Base-by-base conservation (phyloP, 30 jellyfish, hydroid and myxozoan genomes). In the Aurelia aurita region DNA sequence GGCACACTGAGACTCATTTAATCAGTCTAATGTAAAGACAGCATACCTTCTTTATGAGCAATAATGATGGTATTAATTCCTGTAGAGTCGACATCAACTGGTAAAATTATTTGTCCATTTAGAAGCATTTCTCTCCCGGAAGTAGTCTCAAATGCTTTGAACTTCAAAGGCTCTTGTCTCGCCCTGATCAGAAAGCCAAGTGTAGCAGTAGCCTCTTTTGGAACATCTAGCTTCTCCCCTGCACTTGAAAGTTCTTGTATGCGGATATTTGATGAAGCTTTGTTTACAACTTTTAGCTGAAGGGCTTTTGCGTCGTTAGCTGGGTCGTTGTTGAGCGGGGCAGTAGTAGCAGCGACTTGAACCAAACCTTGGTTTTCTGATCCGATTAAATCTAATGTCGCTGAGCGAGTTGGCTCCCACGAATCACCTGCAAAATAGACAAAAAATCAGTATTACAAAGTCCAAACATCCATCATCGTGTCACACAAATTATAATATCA, bases 221-320 rank as follows among this genome's bases (percentile, higher is more conserved):
- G 99, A 49, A 94, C 99, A 44, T 77, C 96, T 14, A 94, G 90
- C 46, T 77, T 96, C 46, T 96, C 97, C 16, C 97, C 97, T 1
- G 91, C 89, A 28, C 93, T 95, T 19, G 99, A 91, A 23, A 79
- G 61, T 49, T 88, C 97, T 29, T 87, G 85, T 21, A 87, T 49
- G 26, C 82, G 80, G 5, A 84, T 84, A 44, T 49, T 64, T 15
- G 82, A 47, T 14, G 75, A 62, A 18, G 82, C 87, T 60, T 71
- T 84, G 74, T 84, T 84, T 67, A 71, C 74, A 28, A 84, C 82
- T 44, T 57, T 73, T 18, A 84, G 66, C 61, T 84, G 94, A 46
- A 84, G 63, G 0, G 94, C 87, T 19, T 59, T 63, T 11, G 94
- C 81, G 21, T 72, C 87, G 16, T 28, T 63, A 2, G 87, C 81